Evolutionary conservation across 2,888 invertebrate species (phyloP).

Genomic region (Trachelus stipa): DNA sequence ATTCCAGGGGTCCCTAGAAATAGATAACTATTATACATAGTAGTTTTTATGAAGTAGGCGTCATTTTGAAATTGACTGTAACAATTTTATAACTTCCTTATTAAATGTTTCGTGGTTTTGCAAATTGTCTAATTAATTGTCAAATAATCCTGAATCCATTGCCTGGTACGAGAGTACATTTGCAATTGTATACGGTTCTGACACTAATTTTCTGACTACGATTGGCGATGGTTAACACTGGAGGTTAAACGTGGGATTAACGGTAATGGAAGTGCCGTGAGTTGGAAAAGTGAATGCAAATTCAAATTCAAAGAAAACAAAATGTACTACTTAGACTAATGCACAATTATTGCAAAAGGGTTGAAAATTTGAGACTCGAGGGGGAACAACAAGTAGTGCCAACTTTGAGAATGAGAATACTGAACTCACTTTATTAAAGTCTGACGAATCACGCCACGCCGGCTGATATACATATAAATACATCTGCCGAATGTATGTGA

Average conservation of each 20-base stretch:
- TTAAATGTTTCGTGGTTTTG: background rate
- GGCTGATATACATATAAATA: background rate
- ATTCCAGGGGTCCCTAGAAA: too few relatives aligned
- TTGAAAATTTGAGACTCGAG: background rate
- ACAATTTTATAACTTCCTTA: background rate
- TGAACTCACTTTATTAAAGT: background rate
- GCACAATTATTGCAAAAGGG: background rate
- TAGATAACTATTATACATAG: too few relatives aligned
- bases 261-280: background rate
- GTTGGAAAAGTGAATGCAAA: background rate
- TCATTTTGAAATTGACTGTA: background rate
- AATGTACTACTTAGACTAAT: background rate
- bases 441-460: background rate
- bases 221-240: background rate
- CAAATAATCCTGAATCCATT: background rate
- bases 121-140: background rate
- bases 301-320: background rate
- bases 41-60: too few relatives aligned
- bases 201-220: background rate
- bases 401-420: background rate
- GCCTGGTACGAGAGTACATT: background rate
- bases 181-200: background rate
- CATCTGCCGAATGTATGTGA: too few relatives aligned
- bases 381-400: background rate
- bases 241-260: background rate